Evolutionary conservation across 2,113 vertebrate genomes (phyloP).

Genomic region (Megaptera novaeangliae): DNA sequence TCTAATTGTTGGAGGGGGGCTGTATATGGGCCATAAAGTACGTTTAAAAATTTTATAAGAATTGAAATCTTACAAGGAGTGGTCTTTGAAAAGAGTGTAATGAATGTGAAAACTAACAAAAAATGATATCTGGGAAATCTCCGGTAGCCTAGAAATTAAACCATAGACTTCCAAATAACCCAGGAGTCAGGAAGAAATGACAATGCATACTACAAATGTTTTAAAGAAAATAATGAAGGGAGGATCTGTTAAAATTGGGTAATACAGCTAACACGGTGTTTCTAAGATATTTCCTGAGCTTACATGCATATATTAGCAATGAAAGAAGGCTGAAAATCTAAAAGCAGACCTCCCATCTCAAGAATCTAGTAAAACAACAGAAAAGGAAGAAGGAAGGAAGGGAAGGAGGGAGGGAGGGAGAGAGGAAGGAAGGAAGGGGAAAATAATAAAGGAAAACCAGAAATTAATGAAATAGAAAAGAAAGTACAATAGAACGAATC

Average conservation of each 20-base stretch:
- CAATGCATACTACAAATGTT: neutral
- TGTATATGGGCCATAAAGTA: neutral
- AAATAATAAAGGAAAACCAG: neutral
- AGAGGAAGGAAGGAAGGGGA: neutral
- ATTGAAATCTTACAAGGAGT: neutral
- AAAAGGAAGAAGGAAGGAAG: neutral
- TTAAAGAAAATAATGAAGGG: neutral
- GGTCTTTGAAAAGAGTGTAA: neutral
- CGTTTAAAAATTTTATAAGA: neutral
- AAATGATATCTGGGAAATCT: neutral
- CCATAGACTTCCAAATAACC: neutral
- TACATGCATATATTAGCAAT: neutral
- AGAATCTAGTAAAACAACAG: neutral
- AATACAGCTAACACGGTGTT: neutral
- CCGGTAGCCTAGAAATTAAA: neutral
- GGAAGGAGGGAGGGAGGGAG: too few species aligned
- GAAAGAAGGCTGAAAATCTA: neutral
- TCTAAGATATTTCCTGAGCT: neutral
- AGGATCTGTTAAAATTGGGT: neutral
- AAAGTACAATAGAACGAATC: neutral
- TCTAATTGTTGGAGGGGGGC: neutral
- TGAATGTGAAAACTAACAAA: neutral
- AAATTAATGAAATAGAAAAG: neutral
- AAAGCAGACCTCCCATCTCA: neutral
- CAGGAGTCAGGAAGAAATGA: neutral